These are phyloP conservation scores for Lithobates pipiens DNA, from an alignment of 2,797 vertebrate genomes.

Conservation along the genomic window DNA sequence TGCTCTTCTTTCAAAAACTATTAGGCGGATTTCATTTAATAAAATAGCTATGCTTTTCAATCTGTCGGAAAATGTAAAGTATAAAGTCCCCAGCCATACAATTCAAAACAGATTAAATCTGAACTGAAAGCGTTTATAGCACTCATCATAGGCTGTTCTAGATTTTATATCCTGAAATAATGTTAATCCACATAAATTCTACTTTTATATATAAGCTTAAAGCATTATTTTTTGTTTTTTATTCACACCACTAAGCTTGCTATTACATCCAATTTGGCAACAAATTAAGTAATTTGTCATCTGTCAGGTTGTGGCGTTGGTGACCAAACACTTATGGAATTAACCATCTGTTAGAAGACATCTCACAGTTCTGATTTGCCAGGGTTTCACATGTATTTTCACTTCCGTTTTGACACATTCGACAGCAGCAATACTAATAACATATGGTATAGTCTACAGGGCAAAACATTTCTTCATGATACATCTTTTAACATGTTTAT, in stretches of 20 bases:
- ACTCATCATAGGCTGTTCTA: not conserved
- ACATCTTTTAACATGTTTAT: slow-evolving; percentile 26
- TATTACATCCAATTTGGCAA: slow-evolving; percentile 36
- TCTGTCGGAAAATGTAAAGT: slow-evolving; percentile 36
- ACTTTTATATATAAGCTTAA: not conserved
- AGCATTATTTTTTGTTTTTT: not conserved
- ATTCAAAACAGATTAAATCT: slow-evolving; percentile 8
- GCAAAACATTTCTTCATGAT: slow-evolving; percentile 12
- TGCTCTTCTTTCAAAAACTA: slow-evolving; percentile 29
- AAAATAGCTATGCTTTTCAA: slow-evolving; percentile 23
- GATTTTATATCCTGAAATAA: not conserved
- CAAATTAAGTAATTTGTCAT: slow-evolving; percentile 50
- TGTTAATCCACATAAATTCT: slow-evolving; percentile 18
- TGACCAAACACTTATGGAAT: slow-evolving; percentile 33
- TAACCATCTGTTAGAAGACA: slow-evolving; percentile 45
- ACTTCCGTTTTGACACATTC: slow-evolving; percentile 19
- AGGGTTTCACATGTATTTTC: not conserved
- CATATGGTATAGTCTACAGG: slow-evolving; percentile 35
- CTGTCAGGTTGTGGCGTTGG: slow-evolving; percentile 38
- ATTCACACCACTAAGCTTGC: not conserved
- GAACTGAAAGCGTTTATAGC: not conserved
- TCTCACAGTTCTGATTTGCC: slow-evolving; percentile 9
- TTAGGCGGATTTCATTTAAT: slow-evolving; percentile 31
- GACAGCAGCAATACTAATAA: not conserved
- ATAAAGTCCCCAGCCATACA: not conserved